A percentile compares a stretch with the other conserved stretches of the same genome.
Conservation (phyloP, 2,888 invertebrate genomes). For the Drosophila mulleri region DNA sequence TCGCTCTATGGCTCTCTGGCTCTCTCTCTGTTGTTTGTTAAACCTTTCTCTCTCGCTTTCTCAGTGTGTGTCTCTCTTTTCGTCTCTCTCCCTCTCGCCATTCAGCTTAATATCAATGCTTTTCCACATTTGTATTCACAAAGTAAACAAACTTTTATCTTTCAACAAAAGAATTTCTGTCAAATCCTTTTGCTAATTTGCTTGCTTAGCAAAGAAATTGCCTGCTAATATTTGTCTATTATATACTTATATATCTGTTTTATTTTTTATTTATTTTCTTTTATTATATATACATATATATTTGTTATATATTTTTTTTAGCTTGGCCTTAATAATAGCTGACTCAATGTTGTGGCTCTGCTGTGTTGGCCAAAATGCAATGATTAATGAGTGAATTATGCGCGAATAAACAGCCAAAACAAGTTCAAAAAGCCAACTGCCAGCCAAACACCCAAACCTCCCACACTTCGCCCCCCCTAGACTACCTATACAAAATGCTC, state of each 20-base stretch:
- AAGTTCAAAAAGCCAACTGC: constrained; percentile 63
- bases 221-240: neutral
- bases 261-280: constrained; percentile 31
- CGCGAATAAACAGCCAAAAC: constrained; percentile 80
- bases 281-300: too few relatives aligned
- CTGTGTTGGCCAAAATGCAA: constrained; percentile 75
- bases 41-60: too few relatives aligned
- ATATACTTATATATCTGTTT: constrained; percentile 47
- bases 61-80: too few relatives aligned
- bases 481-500: constrained; percentile 59
- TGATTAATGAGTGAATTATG: constrained; percentile 82
- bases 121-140: too few relatives aligned
- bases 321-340: constrained; percentile 39
- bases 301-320: constrained; percentile 12
- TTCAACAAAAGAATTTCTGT: neutral
- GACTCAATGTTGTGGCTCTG: constrained; percentile 54
- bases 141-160: too few relatives aligned
- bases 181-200: neutral
- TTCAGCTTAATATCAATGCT: too few relatives aligned
- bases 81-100: too few relatives aligned
- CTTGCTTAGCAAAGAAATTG: constrained; percentile 20
- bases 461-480: neutral
- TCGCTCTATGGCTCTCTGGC: too few relatives aligned
- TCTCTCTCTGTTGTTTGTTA: too few relatives aligned
- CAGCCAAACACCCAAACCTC: neutral